Percentiles rank a stretch among this genome's conserved stretches.
phyloP scores from a whole-genome alignment of 2,888 invertebrate species.

The Noctuana brunneofusca region DNA sequence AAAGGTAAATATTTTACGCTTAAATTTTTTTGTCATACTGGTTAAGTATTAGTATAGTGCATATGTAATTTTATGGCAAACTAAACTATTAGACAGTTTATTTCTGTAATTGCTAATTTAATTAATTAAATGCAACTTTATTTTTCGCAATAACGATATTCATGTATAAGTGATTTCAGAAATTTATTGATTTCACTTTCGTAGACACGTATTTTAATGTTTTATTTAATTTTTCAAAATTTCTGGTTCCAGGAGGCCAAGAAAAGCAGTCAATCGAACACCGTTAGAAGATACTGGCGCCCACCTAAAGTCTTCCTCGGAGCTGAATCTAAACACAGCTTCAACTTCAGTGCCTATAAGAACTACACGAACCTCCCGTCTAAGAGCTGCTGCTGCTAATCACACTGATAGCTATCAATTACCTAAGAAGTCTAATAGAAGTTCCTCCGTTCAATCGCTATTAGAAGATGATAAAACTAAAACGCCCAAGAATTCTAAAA shows the following conservation, averaged over 20 bases:
- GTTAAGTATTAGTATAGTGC: neutral
- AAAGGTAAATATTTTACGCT: conserved; percentile 54
- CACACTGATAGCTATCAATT: conserved; percentile 60
- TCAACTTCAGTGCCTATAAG: conserved; percentile 83
- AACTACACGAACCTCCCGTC: conserved; percentile 87
- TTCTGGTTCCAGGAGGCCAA: conserved; percentile 66
- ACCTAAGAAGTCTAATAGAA: conserved; percentile 66
- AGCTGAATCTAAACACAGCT: conserved; percentile 70
- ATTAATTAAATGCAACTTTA: too few species aligned
- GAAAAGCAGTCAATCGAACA: conserved; percentile 56
- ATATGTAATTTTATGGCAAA: too few species aligned
- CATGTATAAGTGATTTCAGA: neutral
- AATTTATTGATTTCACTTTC: too few species aligned
- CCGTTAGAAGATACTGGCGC: conserved; percentile 62
- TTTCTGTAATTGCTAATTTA: too few species aligned
- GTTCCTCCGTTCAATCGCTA: conserved; percentile 71
- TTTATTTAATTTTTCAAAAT: neutral
- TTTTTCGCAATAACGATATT: too few species aligned
- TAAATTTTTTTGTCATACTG: neutral
- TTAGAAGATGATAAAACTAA: conserved; percentile 67
- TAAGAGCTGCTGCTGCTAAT: conserved; percentile 85
- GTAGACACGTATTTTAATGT: neutral
- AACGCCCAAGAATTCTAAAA: conserved; percentile 62
- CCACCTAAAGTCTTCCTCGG: conserved; percentile 75
- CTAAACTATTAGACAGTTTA: too few species aligned